Evolutionary conservation across 2,888 invertebrate species (phyloP).

Genomic region (Macrophya annulata): DNA sequence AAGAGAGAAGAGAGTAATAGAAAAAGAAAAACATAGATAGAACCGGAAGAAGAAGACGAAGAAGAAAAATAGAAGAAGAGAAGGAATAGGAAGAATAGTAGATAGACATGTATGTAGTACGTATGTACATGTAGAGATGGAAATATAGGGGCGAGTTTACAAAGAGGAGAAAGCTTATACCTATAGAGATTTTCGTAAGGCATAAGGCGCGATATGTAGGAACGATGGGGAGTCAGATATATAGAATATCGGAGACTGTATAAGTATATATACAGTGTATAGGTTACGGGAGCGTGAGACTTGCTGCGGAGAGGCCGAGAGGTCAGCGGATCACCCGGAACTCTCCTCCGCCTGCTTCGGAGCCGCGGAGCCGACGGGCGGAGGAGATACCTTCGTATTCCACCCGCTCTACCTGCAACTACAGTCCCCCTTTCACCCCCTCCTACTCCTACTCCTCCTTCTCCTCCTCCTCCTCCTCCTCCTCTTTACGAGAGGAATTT

Average conservation of each 20-base stretch:
- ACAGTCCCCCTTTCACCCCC: constrained; percentile 51
- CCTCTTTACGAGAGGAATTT: constrained; percentile 58
- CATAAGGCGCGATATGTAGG: constrained; percentile 51
- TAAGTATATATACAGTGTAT: constrained; percentile 75
- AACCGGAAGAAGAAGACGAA: constrained; percentile 45
- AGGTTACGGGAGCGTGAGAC: constrained; percentile 80
- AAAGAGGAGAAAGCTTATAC: constrained; percentile 35
- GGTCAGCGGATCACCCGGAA: constrained; percentile 80
- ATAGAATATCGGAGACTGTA: constrained; percentile 55
- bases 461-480: constrained; percentile 57
- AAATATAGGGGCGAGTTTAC: constrained; percentile 13
- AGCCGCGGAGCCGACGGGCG: constrained; percentile 56
- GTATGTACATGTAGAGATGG: neutral
- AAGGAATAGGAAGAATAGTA: constrained; percentile 42
- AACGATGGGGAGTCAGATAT: constrained; percentile 52
- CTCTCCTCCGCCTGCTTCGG: constrained; percentile 73
- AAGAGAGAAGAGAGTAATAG: constrained; percentile 26
- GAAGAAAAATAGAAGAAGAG: constrained; percentile 59
- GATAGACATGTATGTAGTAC: constrained; percentile 2
- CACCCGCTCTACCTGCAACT: constrained; percentile 57
- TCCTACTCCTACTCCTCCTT: constrained; percentile 5
- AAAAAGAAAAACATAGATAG: constrained; percentile 59
- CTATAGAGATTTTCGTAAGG: constrained; percentile 47
- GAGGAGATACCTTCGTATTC: constrained; percentile 55
- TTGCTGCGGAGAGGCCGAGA: constrained; percentile 79